Evolutionary conservation across 2,888 invertebrate species (phyloP), one percentile per base, ranked within the genome.

Genomic region (Agonum fuliginosum): DNA sequence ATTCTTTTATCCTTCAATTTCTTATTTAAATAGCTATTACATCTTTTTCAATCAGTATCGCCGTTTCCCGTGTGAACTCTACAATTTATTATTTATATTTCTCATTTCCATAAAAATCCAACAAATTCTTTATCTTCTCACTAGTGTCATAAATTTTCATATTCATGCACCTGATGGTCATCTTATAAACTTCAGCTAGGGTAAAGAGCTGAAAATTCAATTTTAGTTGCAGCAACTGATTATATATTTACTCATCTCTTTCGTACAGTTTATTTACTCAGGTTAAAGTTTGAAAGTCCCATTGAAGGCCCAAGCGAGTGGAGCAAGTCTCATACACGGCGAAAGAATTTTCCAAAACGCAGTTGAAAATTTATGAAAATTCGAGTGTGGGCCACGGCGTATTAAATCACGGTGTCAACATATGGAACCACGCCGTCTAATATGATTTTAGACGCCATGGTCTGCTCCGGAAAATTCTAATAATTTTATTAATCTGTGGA

Each of bases 141-240:
- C 14, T 43, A 1, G 8, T 14, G 5, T 14, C 2, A 43, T 43
- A 43, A 43, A 43, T 14, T 43, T 43, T 5, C 4, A 43, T 43
- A 43, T 14, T 43, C 14, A n/a, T n/a, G n/a, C n/a, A n/a, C n/a
- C n/a, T n/a, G n/a, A n/a, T n/a, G n/a, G n/a, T n/a, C n/a, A n/a
- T n/a, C n/a, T n/a, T n/a, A n/a, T n/a, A n/a, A n/a, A n/a, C n/a
- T n/a, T n/a, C n/a, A n/a, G n/a, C n/a, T n/a, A n/a, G n/a, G n/a
- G n/a, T n/a, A n/a, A n/a, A n/a, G n/a, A n/a, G n/a, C n/a, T n/a
- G 58, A 62, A 48, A 54, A 62, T 62, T 30, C 67, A 67, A 67
- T 67, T 67, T 22, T 22, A 67, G 20, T 67, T 67, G 67, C 67
- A 67, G 37, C 67, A 67, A 41, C 41, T 67, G 67, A 67, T 67